Evolutionary conservation across 2,888 invertebrate species (phyloP).

Genomic region (Drosophila infuscata): DNA sequence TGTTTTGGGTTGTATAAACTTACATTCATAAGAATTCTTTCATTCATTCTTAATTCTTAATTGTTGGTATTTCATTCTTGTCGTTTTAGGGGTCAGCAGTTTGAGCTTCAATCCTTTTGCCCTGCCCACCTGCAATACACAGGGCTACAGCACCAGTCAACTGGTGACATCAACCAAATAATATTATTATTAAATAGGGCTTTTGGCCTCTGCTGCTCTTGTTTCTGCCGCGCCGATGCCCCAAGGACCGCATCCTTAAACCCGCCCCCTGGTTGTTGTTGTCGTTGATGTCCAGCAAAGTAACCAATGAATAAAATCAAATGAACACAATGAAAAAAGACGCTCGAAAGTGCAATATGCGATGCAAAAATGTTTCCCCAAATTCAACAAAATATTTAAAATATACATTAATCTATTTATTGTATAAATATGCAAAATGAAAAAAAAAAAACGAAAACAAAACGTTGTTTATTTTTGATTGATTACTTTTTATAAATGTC

Average conservation of each 20-base stretch:
- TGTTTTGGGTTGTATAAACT: background rate
- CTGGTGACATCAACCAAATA: constrained; percentile 92
- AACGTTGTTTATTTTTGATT: constrained; percentile 49
- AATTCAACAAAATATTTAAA: constrained; percentile 38
- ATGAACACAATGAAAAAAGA: constrained; percentile 45
- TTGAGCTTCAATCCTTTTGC: constrained; percentile 97
- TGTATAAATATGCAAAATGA: constrained; percentile 35
- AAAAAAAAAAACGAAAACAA: constrained; percentile 4
- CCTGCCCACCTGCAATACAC: constrained; percentile 94
- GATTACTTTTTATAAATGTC: constrained; percentile 38
- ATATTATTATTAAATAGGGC: constrained; percentile 83
- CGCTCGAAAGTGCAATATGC: constrained; percentile 75
- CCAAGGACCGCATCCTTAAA: constrained; percentile 5
- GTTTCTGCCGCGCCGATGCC: constrained; percentile 15
- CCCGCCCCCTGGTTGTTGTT: constrained; percentile 19
- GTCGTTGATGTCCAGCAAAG: constrained; percentile 13
- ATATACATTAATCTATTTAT: constrained; percentile 43
- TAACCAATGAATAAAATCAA: constrained; percentile 37
- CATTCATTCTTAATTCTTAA: background rate
- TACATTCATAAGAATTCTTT: background rate
- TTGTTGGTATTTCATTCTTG: background rate
- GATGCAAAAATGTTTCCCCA: constrained; percentile 68
- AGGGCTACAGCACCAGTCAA: constrained; percentile 92
- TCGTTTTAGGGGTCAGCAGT: constrained; percentile 89
- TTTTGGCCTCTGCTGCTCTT: constrained; percentile 41